A percentile compares a stretch with the other conserved stretches of the same genome.
These are phyloP conservation scores for Corydoras maculifer DNA, from an alignment of 2,113 vertebrate genomes.

Conservation along the genomic window DNA sequence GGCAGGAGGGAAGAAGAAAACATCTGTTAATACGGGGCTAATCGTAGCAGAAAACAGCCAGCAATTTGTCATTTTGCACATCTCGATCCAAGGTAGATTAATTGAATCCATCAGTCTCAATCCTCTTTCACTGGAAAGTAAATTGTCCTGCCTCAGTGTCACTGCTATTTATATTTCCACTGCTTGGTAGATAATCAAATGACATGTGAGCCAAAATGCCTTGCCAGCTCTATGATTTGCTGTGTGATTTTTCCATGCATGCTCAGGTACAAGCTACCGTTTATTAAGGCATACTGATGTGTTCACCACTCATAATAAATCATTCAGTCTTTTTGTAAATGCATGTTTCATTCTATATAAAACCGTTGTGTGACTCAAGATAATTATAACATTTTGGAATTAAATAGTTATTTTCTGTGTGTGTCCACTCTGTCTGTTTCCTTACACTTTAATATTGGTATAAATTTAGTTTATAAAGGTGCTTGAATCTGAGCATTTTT, in stretches of 20 bases:
- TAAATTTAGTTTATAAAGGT: too few species aligned
- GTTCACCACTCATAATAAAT: too few species aligned
- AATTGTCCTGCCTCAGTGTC: constrained; percentile 42
- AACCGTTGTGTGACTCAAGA: too few species aligned
- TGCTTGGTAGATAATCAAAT: constrained; percentile 24
- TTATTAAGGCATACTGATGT: constrained; percentile 46
- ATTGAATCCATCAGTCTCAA: constrained; percentile 41
- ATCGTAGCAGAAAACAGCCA: constrained; percentile 38
- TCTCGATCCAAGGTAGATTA: constrained; percentile 37
- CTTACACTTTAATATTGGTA: too few species aligned
- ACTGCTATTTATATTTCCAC: constrained; percentile 45
- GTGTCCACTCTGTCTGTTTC: too few species aligned
- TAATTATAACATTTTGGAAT: too few species aligned
- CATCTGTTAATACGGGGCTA: constrained; percentile 28
- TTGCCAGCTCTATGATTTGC: constrained; percentile 27
- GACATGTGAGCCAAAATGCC: constrained; percentile 16
- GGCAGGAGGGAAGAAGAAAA: constrained; percentile 17
- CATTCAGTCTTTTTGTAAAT: too few species aligned
- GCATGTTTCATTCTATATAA: too few species aligned
- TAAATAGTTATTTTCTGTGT: too few species aligned
- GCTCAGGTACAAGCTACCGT: neutral
- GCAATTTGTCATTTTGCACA: constrained; percentile 49
- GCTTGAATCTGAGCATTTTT: too few species aligned
- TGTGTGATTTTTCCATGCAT: constrained; percentile 12
- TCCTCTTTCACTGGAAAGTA: constrained; percentile 33